Conservation (phyloP, 1,140 invertebrate genomes). For the Aphelenchoides fujianensis region DNA sequence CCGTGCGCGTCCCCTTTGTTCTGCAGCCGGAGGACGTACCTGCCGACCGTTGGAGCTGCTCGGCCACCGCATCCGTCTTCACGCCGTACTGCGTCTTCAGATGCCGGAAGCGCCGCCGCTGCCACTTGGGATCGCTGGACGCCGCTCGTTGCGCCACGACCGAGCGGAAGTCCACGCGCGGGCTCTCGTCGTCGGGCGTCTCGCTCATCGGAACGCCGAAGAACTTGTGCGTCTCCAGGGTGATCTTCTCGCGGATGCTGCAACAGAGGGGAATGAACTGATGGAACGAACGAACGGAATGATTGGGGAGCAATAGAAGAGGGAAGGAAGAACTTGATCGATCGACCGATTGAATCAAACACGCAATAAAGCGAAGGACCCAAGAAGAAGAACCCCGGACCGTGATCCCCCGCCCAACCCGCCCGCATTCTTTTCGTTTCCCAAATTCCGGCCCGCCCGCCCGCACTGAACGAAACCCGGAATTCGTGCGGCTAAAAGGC, state of each 20-base stretch:
- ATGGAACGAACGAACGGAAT: neutral
- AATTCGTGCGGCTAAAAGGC: too few relatives aligned
- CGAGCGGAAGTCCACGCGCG: constrained; percentile 17
- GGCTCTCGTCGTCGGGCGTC: constrained; percentile 11
- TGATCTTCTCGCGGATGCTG: constrained; percentile 28
- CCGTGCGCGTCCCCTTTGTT: neutral
- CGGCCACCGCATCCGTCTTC: constrained; percentile 18
- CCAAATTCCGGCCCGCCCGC: too few relatives aligned
- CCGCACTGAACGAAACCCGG: too few relatives aligned
- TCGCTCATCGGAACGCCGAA: constrained; percentile 23
- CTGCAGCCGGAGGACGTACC: neutral
- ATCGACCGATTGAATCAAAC: neutral
- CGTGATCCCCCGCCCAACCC: neutral
- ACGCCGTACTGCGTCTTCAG: constrained; percentile 16
- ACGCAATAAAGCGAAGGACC: neutral
- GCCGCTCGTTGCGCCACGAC: neutral
- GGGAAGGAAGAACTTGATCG: neutral
- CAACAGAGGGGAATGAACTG: neutral
- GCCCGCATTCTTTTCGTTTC: neutral
- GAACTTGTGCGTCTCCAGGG: constrained; percentile 21
- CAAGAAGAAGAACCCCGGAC: neutral
- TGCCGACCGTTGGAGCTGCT: constrained; percentile 10
- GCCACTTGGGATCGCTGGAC: constrained; percentile 20
- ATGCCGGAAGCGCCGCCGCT: constrained; percentile 23
- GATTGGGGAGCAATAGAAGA: neutral